Evolutionary conservation across 2,113 vertebrate genomes (phyloP), one percentile per base, ranked within the genome.

Genomic region (Picathartes gymnocephalus): DNA sequence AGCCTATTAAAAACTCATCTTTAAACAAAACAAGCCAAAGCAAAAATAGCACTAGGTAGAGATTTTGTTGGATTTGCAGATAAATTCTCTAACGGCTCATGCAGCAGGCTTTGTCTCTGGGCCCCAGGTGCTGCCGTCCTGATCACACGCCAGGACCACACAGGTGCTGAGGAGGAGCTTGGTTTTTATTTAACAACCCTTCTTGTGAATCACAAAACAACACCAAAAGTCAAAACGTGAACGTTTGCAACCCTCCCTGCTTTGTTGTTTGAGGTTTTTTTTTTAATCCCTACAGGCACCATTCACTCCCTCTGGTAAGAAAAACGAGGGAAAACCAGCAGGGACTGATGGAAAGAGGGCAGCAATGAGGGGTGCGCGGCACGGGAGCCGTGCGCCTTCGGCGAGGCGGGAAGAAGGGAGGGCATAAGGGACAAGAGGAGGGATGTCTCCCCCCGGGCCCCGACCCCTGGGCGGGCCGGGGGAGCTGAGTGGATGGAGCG

Each of bases 331-430:
- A 6, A 65, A 73, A 0, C 10, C 50, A 16, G 3, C n/a, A 4
- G 4, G 9, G 28, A 4, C 3, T 0, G 13, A 1, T 2, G 31
- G 4, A 10, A 11, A 12, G 4, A 19, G 14, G 11, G 8, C 10
- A 7, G 11, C 16, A 7, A 0, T 0, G 40, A 11, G 4, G 0
- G 28, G 77, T 0, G 20, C 15, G 5, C 39, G 5, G 24, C 28
- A 4, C 31, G 17, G 50, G 3, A 68, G 12, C 73, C 10, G 4
- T 0, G 15, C 7, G 7, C 24, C 4, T 0, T 0, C 3, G 1
- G 27, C 33, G 8, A 2, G 27, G 76, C 42, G 82, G 81, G 82
- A 14, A 10, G 6, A 30, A 24, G 57, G 54, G 37, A 42, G 39
- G 68, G 19, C 17, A 66, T 21, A 9, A 5, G 30, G 9, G 35